Evolutionary conservation across 1,140 invertebrate genomes (phyloP), one percentile per base, ranked within the genome.

Genomic region (Temnothorax nylanderi): DNA sequence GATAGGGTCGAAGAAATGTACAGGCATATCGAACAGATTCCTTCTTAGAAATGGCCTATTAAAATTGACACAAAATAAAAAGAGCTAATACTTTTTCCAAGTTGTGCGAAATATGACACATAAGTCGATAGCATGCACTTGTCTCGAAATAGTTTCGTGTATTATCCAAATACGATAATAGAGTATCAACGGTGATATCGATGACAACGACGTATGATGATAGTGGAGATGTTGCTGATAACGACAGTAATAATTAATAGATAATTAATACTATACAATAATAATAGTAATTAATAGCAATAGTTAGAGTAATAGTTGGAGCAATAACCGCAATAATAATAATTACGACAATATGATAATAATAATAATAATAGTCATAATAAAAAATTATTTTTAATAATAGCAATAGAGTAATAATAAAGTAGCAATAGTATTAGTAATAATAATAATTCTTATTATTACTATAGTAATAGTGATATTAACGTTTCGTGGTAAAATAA

Each of bases 391-490:
- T 47, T 47, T 69, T 69, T 72, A 88, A 77, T 89, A 86, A 82
- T 67, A 10, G 32, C 62, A 51, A 56, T 74, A 60, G 26, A 26
- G 37, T 78, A 77, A 80, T 87, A 90, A 62, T 90, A 88, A 60
- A 67, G 26, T n/a, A 87, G 16, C 62, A 75, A 26, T 67, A 87
- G 32, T 85, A 85, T 54, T 85, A 58, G 56, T 85, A 58, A 58
- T 75, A 88, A 88, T 90, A 78, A 87, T 89, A 76, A 89, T 85
- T 32, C 32, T 86, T 82, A 87, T 90, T 89, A 86, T 85, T 78
- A 84, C 32, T 76, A 87, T 54, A 85, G 11, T 65, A 88, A 76
- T 89, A 44, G 65, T 71, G 87, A 89, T 71, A 80, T 86, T 86
- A 90, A 90, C 76, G 56, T 85, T 87, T 87, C 81, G 84, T 64